Evolutionary conservation across 2,797 vertebrate genomes (phyloP).

Genomic region (Otolemur crassicaudatus): DNA sequence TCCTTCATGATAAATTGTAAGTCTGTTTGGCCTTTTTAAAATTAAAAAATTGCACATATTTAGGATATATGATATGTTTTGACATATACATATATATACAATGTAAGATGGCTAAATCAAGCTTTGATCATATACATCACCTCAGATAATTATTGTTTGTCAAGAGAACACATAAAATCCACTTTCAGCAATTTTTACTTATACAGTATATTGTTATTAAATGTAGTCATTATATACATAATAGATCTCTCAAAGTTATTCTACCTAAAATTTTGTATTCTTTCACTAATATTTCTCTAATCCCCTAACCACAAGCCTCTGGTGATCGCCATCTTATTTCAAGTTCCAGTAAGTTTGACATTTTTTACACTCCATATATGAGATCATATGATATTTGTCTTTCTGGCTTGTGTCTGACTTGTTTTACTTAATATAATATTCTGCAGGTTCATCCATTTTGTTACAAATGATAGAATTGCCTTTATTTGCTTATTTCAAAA

Average conservation of each 20-base stretch:
- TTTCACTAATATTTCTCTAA: not conserved
- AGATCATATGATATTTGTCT: not conserved
- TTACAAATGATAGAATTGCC: not conserved
- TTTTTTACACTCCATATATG: not conserved
- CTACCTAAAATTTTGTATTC: not conserved
- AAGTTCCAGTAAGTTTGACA: not conserved
- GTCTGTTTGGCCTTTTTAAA: not conserved
- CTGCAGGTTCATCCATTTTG: not conserved
- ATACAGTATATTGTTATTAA: not conserved
- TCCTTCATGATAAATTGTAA: not conserved
- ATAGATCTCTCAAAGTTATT: not conserved
- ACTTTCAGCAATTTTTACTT: not conserved
- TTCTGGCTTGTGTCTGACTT: not conserved
- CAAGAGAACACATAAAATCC: not conserved
- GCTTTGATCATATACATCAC: not conserved
- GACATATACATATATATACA: not conserved
- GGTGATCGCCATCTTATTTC: not conserved
- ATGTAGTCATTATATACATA: not conserved
- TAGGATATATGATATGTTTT: not conserved
- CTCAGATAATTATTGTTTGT: not conserved
- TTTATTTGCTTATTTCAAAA: not conserved
- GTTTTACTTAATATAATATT: not conserved
- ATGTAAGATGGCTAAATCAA: not conserved
- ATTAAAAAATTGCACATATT: not conserved
- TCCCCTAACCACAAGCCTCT: not conserved